Evolutionary conservation across 1,140 invertebrate genomes (phyloP), one percentile per base, ranked within the genome.

Genomic region (Drosophila athabasca): DNA sequence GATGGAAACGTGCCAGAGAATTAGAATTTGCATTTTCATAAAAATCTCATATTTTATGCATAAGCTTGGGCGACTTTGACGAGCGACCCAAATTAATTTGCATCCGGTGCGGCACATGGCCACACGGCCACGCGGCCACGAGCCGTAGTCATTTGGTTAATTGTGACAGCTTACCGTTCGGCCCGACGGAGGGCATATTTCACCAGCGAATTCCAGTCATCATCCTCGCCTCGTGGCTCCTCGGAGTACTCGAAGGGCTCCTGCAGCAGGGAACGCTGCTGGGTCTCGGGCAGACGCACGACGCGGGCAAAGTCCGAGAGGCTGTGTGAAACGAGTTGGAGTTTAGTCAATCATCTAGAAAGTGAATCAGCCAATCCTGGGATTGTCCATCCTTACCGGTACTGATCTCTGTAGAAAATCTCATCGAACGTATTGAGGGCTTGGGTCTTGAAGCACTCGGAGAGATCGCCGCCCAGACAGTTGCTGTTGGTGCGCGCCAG

Each of bases 371-470:
- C 7, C 29, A 31, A 51, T 19, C 17, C 0, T 19, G 17, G 17
- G 2, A 31, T 9, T 24, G 3, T 9, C n/a, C 4, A 55, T 24
- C 5, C 83, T 92, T 90, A 94, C 93, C 92, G 81, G 83, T 94
- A 94, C 68, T 92, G 91, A 48, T 93, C 94, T 78, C 93, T 93
- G 77, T 94, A 93, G 77, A 96, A 96, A 84, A 96, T 96, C 35
- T 96, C 95, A 46, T 95, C 94, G 53, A 97, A 94, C 0, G 94
- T 95, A 59, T 93, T 93, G 3, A 96, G 83, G 0, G 95, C 95
- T 71, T 95, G 94, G 0, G 95, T 96, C 82, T 96, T 96, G 78
- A 96, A 96, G 83, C 96, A 96, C 78, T 96, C 96, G 2, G 95
- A 95, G 1, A 97, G 92, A 84, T 96, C 95, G 1, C 95, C 95